These are phyloP conservation scores for Drosophila oshimai DNA, from an alignment of 1,140 invertebrate genomes.

Conservation along the genomic window DNA sequence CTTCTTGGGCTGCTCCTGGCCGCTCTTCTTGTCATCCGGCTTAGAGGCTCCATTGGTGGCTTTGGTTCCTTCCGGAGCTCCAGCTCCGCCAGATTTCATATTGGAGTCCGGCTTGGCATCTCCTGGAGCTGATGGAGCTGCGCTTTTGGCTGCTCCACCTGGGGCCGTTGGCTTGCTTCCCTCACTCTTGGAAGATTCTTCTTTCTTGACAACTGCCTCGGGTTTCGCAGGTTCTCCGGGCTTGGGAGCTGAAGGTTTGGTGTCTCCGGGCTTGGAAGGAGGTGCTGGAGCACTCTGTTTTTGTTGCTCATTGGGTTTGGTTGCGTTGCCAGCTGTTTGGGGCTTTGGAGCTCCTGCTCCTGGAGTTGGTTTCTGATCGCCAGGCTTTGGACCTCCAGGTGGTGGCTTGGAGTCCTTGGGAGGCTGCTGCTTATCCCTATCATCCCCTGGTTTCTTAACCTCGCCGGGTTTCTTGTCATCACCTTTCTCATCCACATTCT, in stretches of 20 bases:
- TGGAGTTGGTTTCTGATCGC: conserved; percentile 42
- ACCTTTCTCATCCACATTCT: conserved; percentile 57
- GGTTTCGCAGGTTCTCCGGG: conserved; percentile 63
- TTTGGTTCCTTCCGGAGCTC: conserved; percentile 53
- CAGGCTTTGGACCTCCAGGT: conserved; percentile 26
- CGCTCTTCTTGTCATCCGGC: conserved; percentile 66
- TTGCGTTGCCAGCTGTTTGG: conserved; percentile 10
- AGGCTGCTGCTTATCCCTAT: conserved; percentile 10
- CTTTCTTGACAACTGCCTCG: conserved; percentile 70
- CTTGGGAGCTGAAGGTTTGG: conserved; percentile 67
- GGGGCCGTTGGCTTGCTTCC: conserved; percentile 45
- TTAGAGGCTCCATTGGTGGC: conserved; percentile 55
- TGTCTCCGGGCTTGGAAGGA: conserved; percentile 61
- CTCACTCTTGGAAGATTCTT: conserved; percentile 62
- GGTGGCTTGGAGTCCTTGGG: conserved; percentile 22
- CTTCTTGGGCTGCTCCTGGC: conserved; percentile 39
- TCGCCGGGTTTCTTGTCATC: conserved; percentile 34
- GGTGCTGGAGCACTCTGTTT: conserved; percentile 73
- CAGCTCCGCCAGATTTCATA: conserved; percentile 24
- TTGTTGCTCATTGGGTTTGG: conserved; percentile 45
- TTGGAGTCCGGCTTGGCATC: conserved; percentile 67
- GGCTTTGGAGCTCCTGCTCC: conserved; percentile 46
- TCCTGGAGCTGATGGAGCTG: conserved; percentile 63
- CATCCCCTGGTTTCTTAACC: conserved; percentile 47
- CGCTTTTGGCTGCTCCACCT: conserved; percentile 56